Conservation (phyloP, 2,113 vertebrate species). For the Puffinus mauretanicus region DNA sequence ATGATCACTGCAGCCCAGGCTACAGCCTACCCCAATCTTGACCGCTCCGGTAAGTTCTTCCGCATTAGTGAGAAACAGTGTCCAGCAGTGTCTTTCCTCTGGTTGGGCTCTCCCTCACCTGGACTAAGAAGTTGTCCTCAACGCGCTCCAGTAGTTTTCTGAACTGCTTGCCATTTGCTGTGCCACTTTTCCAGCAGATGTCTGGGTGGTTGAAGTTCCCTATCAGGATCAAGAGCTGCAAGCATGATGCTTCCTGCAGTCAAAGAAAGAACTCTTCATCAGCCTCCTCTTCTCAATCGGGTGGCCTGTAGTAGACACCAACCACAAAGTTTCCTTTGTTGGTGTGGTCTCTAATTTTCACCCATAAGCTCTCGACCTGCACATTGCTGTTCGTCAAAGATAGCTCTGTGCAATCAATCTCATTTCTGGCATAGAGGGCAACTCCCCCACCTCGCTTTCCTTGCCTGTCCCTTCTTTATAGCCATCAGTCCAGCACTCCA, state of each 20-base stretch:
- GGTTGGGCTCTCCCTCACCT: background rate
- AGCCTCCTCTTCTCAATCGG: background rate
- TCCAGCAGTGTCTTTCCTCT: background rate
- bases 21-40: background rate
- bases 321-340: background rate
- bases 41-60: background rate
- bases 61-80: background rate
- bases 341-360: background rate
- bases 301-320: background rate
- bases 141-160: background rate
- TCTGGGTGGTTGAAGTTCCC: background rate
- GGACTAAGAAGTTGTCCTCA: background rate
- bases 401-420: background rate
- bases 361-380: background rate
- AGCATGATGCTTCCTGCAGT: background rate
- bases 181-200: background rate
- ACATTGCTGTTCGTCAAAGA: background rate
- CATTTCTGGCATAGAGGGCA: background rate
- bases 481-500: background rate
- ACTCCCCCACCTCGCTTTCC: background rate
- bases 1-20: background rate
- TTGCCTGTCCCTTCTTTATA: background rate
- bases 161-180: background rate
- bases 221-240: background rate
- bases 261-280: background rate